Evolutionary conservation across 2,797 vertebrate genomes (phyloP).

Genomic region (Iguana delicatissima): DNA sequence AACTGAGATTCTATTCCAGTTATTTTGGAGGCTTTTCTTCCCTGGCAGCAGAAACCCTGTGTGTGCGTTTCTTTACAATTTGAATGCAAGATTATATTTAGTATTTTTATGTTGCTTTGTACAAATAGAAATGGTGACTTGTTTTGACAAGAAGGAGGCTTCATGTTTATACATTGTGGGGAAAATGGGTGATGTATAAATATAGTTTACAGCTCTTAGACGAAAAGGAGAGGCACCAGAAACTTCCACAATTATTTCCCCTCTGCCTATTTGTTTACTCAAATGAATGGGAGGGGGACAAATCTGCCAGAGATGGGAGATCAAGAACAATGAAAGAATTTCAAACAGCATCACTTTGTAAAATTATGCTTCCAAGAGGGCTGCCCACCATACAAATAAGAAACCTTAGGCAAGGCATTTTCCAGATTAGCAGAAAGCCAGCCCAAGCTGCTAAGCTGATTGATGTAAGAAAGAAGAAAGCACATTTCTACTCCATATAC

Average conservation of each 20-base stretch:
- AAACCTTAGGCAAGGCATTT: neutral
- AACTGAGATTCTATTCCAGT: conserved; percentile 76
- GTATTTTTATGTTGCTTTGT: conserved; percentile 77
- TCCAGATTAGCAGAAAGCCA: neutral
- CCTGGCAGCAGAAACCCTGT: conserved; percentile 72
- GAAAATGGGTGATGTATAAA: conserved; percentile 62
- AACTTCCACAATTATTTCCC: conserved; percentile 60
- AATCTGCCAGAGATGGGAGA: conserved; percentile 62
- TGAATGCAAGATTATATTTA: conserved; percentile 77
- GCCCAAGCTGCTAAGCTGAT: neutral
- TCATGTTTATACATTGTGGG: conserved; percentile 74
- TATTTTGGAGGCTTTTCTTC: conserved; percentile 72
- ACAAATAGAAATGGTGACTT: conserved; percentile 76
- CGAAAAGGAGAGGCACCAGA: conserved; percentile 64
- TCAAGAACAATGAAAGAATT: conserved; percentile 3
- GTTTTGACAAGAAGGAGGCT: conserved; percentile 80
- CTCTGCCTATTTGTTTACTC: conserved; percentile 60
- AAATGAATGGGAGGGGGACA: conserved; percentile 49
- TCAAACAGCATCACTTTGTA: conserved; percentile 52
- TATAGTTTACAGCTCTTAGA: conserved; percentile 59
- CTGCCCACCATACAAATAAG: conserved; percentile 40
- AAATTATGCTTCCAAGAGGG: conserved; percentile 44
- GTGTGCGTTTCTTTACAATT: conserved; percentile 72
- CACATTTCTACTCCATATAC: neutral
- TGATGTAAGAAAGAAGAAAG: neutral